Conservation (phyloP, 2,113 vertebrate species). For the Lepus timidus region DNA sequence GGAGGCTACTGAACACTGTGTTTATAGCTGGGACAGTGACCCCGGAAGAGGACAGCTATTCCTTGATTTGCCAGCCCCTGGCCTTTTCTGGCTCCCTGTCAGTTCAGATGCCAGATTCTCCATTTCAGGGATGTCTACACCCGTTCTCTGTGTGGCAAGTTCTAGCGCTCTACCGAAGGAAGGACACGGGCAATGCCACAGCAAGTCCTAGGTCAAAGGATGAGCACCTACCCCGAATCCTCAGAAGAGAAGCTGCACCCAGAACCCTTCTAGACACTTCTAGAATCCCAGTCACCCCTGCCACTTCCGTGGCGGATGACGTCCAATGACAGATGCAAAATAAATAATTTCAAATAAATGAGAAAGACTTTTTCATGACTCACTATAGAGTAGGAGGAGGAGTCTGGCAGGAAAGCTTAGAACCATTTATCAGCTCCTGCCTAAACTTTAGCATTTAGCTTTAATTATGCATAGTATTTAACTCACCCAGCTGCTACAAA, state of each 20-base stretch:
- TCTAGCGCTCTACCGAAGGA: accelerated
- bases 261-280: background rate
- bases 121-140: background rate
- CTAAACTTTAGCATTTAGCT: conserved; percentile 59
- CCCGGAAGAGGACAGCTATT: background rate
- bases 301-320: background rate
- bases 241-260: background rate
- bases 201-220: background rate
- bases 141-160: background rate
- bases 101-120: background rate
- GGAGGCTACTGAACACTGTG: background rate
- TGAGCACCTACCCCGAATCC: background rate
- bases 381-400: conserved; percentile 33
- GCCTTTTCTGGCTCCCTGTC: background rate
- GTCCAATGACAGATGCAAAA: conserved; percentile 39
- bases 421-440: conserved; percentile 36
- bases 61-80: background rate
- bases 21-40: background rate
- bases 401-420: conserved; percentile 38
- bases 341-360: conserved; percentile 17
- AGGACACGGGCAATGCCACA: background rate
- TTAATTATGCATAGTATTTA: conserved; percentile 46
- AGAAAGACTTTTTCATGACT: conserved; percentile 43
- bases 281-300: background rate
- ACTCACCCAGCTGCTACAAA: conserved; percentile 32